Percentiles rank a stretch among this genome's conserved stretches.
These are phyloP conservation scores for Myotis lucifugus DNA, from an alignment of 2,113 vertebrate species.

Conservation along the genomic window DNA sequence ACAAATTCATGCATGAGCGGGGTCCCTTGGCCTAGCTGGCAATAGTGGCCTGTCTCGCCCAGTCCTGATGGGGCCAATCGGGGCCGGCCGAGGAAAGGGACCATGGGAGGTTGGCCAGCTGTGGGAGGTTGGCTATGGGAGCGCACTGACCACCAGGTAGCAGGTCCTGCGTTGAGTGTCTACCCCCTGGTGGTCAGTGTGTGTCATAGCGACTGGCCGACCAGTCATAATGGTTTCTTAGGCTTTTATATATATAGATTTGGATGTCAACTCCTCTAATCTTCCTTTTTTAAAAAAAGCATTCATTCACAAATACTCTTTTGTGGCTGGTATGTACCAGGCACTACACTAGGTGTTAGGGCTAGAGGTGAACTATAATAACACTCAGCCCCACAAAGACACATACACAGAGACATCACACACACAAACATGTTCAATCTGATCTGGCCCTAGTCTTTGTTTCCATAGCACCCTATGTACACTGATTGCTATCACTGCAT, in stretches of 20 bases:
- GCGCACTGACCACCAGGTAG: too few species aligned
- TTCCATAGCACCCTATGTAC: background rate
- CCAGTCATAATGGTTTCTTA: too few species aligned
- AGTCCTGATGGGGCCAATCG: too few species aligned
- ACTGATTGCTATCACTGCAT: background rate
- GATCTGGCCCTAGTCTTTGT: background rate
- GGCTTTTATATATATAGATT: background rate
- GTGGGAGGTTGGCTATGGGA: too few species aligned
- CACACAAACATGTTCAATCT: background rate
- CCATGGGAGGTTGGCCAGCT: too few species aligned
- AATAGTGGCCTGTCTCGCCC: too few species aligned
- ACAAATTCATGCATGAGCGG: too few species aligned
- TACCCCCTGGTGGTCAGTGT: too few species aligned
- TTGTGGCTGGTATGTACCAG: background rate
- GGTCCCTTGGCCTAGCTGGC: too few species aligned
- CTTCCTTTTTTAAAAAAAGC: background rate
- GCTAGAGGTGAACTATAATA: background rate
- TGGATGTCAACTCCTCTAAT: background rate
- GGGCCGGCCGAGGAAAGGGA: too few species aligned
- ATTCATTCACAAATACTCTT: slow-evolving; percentile 28
- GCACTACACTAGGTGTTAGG: background rate
- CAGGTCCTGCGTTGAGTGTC: too few species aligned
- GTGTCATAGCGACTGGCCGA: too few species aligned
- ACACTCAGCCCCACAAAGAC: background rate
- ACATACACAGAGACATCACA: background rate